phyloP scores from a whole-genome alignment of 2,797 vertebrate genomes.

The Neosalanx taihuensis region DNA sequence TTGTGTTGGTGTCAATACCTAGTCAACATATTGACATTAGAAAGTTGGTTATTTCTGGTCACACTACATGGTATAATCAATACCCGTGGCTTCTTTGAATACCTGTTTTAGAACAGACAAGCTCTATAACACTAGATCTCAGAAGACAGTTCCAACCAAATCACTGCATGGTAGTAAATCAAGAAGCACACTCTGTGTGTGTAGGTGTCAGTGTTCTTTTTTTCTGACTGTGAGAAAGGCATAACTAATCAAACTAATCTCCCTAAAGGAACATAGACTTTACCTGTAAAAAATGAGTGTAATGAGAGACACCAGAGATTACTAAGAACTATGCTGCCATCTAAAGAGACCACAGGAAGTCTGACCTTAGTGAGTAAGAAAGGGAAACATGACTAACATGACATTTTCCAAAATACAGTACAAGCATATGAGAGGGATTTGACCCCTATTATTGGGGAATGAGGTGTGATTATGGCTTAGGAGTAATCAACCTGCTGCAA shows the following conservation, averaged over 20 bases:
- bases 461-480: background rate
- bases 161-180: background rate
- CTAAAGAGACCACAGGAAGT: background rate
- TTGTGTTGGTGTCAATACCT: background rate
- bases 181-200: background rate
- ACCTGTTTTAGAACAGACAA: background rate
- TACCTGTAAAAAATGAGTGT: background rate
- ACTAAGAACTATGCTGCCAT: background rate
- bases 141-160: background rate
- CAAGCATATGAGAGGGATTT: no score
- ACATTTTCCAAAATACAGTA: no score
- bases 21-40: background rate
- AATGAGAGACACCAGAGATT: background rate
- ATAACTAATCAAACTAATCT: constrained; percentile 30
- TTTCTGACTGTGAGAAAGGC: constrained; percentile 8
- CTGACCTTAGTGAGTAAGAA: background rate
- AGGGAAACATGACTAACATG: background rate
- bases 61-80: background rate
- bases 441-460: no score
- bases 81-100: background rate
- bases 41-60: background rate
- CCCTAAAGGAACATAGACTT: constrained; percentile 18
- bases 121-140: background rate
- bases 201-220: background rate
- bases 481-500: constrained; percentile 2